Base-by-base conservation (phyloP, 1,140 invertebrate genomes). In the Drusus annulatus region DNA sequence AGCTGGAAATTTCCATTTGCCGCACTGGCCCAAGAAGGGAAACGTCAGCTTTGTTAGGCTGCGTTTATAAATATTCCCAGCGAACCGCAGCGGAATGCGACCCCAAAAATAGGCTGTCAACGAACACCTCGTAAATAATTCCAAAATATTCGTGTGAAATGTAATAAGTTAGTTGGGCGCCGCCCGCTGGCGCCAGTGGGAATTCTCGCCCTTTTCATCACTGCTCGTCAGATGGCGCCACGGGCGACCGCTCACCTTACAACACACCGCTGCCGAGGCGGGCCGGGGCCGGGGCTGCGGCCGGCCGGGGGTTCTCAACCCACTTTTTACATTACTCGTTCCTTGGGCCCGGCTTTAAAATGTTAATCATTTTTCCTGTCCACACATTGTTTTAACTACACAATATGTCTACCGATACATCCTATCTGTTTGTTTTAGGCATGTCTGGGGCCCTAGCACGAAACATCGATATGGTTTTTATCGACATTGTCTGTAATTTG, bases 61-160 rank as follows among this genome's bases (percentile, higher is more conserved):
- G 21, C 10, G 62, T 28, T 25, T 65, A 65, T 65, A 65, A 65
- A 65, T 28, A 28, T 65, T 4, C 62, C 62, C 62, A 31, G 62
- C 62, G 28, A 65, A 31, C 62, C 62, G n/a, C 62, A 65, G 62
- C 21, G 62, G 62, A 65, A 65, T 65, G 62, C 62, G 62, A 65
- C 62, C 62, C 62, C 62, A 65, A 65, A 60, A 65, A 65, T 65
- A 65, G 62, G 62, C 28, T 65, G 62, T 65, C 62, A 65, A 65
- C 62, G 28, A 65, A n/a, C 62, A 65, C 21, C 62, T 65, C 62
- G 21, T 65, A 65, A 65, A 65, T 65, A 65, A 65, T 65, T 65
- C 62, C 62, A 65, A 65, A 65, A 65, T 65, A 65, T 65, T 65
- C 62, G 62, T 65, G 28, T 65, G 62, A 65, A 31, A 65, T 28